phyloP scores from a whole-genome alignment of 2,113 vertebrate genomes.

The Silurus meridionalis region DNA sequence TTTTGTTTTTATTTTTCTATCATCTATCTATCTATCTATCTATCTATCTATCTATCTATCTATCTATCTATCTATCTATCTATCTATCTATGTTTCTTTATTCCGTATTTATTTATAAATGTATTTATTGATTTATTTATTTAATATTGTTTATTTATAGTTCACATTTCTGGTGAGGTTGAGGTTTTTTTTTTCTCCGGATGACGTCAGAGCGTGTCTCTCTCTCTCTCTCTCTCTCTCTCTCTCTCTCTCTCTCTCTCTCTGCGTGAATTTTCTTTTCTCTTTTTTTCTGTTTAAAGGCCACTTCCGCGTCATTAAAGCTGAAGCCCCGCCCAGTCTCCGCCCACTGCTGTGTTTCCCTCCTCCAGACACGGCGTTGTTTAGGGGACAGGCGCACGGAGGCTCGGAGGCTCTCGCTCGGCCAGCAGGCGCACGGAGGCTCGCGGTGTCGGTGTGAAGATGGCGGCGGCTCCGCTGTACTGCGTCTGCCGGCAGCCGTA shows the following conservation, averaged over 20 bases:
- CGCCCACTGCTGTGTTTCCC: too few species aligned
- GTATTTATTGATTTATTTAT: too few species aligned
- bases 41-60: too few species aligned
- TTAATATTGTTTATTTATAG: too few species aligned
- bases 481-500: constrained; percentile 97
- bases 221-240: too few species aligned
- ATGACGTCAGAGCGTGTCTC: background rate
- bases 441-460: constrained; percentile 63
- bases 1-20: too few species aligned
- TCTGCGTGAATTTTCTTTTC: background rate
- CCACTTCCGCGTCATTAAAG: constrained; percentile 44
- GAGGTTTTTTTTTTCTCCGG: background rate
- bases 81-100: too few species aligned
- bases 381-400: constrained; percentile 72
- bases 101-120: too few species aligned
- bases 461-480: constrained; percentile 90
- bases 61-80: too few species aligned
- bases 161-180: background rate
- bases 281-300: background rate
- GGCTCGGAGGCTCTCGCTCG: too few species aligned
- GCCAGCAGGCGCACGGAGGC: constrained; percentile 49
- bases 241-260: too few species aligned
- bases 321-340: constrained; percentile 39
- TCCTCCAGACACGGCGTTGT: constrained; percentile 62
- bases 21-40: too few species aligned